Base-by-base conservation (phyloP, 2,888 invertebrate species). In the Drepana falcataria region DNA sequence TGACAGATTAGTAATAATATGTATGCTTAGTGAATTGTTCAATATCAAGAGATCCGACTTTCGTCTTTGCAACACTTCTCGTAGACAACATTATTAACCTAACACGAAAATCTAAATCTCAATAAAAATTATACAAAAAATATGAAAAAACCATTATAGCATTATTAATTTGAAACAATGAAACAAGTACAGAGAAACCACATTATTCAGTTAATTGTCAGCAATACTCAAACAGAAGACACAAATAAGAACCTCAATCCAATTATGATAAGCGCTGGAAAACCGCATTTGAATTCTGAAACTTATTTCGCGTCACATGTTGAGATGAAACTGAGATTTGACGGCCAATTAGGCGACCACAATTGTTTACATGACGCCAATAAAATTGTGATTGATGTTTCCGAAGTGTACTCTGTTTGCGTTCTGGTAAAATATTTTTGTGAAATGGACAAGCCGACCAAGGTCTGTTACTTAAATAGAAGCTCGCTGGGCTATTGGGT, bases 321-420 rank as follows among this genome's bases (percentile, higher is more conserved):
- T n/a, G 41, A 44, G 44, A 48, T 47, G 37, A 7, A 44, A 52
- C 55, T 58, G 53, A 51, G 51, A 48, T 35, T 57, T 54, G 57
- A 60, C 56, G 54, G 57, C 60, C 68, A 68, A 70, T 69, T 70
- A 70, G 59, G 51, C 37, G 53, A 52, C 55, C 55, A 51, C 54
- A 51, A 61, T 56, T 68, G 68, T 71, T 67, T 66, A 64, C 57
- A 56, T 49, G 53, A 59, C 57, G 60, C 53, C 57, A 49, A 44
- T 9, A 44, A 44, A 44, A 63, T 55, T 57, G 54, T 66, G 68
- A 69, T 66, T 65, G 68, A 66, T 66, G 63, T 66, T 68, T 65
- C 64, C 64, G 61, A 64, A 62, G 49, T 57, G 49, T 59, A 55
- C 55, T 57, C 47, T 55, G 58, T 52, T 55, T 51, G 35, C 37